Evolutionary conservation across 92 coral and sea anemone genomes (phyloP).

Genomic region (Phymanthus crucifer): DNA sequence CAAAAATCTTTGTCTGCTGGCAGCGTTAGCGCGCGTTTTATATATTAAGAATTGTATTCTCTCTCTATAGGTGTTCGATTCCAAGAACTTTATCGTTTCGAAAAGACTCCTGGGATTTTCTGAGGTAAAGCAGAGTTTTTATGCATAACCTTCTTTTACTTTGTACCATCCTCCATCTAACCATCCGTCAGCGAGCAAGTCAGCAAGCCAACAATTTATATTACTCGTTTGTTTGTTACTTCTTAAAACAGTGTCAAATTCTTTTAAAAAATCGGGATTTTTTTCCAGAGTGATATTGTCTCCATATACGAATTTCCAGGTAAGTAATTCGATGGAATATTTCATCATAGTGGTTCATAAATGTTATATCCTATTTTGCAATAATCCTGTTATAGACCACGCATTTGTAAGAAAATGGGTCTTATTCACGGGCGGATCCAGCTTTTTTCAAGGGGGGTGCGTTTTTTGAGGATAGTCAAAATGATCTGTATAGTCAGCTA

Average conservation of each 20-base stretch:
- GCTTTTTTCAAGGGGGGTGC: too few relatives aligned
- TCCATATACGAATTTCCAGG: conserved; percentile 80
- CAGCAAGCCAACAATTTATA: too few relatives aligned
- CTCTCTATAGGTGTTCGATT: conserved; percentile 59
- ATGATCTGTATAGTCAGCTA: too few relatives aligned
- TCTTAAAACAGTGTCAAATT: neutral
- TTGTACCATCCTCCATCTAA: neutral
- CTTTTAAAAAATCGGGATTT: too few relatives aligned
- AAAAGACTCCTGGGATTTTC: conserved; percentile 81
- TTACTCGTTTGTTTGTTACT: neutral
- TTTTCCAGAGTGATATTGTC: conserved; percentile 87
- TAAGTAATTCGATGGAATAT: neutral
- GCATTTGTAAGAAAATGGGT: conserved; percentile 32
- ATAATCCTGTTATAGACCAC: neutral
- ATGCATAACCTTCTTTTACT: neutral
- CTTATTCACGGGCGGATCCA: conserved; percentile 78
- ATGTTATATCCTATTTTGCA: neutral
- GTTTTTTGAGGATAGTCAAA: too few relatives aligned
- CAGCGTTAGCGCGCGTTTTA: too few relatives aligned
- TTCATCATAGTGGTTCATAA: too few relatives aligned
- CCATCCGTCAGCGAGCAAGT: too few relatives aligned
- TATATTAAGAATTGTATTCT: too few relatives aligned
- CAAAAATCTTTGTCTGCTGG: too few relatives aligned
- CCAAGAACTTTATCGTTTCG: conserved; percentile 61
- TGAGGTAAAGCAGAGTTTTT: conserved; percentile 54